These are phyloP conservation scores for Macrotis lagotis DNA, from an alignment of 2,113 vertebrate genomes.

Conservation along the genomic window DNA sequence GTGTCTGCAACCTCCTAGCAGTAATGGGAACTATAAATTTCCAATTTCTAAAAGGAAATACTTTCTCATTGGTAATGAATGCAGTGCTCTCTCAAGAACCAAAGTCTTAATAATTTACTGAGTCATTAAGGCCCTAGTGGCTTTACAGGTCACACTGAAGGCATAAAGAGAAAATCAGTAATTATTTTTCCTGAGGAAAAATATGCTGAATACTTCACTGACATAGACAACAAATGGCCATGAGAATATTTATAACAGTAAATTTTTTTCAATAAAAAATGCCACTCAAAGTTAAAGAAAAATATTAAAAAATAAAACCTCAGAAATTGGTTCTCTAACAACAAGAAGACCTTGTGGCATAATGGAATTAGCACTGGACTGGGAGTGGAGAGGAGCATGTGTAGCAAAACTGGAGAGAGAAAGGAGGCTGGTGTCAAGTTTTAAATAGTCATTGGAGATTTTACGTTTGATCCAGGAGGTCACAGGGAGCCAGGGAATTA, in stretches of 20 bases:
- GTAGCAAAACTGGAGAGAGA: too few relatives aligned
- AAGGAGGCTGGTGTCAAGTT: not conserved
- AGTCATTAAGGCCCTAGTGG: slow-evolving; percentile 25
- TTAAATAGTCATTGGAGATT: slow-evolving; percentile 5
- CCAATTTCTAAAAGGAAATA: slow-evolving; percentile 16
- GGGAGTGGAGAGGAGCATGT: not conserved
- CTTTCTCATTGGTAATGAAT: slow-evolving; percentile 31
- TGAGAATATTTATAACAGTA: slow-evolving; percentile 23
- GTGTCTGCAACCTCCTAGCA: not conserved
- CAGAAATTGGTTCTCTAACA: not conserved
- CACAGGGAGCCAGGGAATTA: not conserved
- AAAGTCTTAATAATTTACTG: slow-evolving; percentile 32
- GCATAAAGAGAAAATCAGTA: not conserved
- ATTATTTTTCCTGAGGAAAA: slow-evolving; percentile 36
- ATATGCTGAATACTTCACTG: not conserved
- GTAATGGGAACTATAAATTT: not conserved
- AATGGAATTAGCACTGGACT: not conserved
- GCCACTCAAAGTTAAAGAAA: not conserved
- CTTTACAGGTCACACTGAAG: slow-evolving; percentile 40
- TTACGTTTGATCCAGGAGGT: not conserved
- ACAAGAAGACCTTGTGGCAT: not conserved
- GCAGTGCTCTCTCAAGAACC: not conserved
- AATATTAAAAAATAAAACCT: not conserved
- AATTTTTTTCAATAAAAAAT: slow-evolving; percentile 1
- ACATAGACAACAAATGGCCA: not conserved